Conservation (phyloP, 2,797 vertebrate species). For the Zenarchopterus dispar region DNA sequence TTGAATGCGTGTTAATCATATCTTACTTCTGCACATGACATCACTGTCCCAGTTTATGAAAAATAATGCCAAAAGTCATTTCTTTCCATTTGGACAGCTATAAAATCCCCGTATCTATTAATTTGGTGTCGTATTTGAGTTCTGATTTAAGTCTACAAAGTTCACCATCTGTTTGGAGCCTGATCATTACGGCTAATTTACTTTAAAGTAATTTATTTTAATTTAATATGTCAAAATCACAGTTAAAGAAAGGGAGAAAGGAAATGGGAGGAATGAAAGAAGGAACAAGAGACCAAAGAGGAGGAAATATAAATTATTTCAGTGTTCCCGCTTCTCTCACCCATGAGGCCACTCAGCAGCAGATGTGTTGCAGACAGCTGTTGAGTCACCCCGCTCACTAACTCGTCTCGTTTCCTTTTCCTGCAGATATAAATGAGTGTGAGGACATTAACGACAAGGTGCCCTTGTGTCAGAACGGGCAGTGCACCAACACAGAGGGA, state of each 20-base stretch:
- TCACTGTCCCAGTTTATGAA: too few relatives aligned
- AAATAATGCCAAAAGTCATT: too few relatives aligned
- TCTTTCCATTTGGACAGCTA: too few relatives aligned
- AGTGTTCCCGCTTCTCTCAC: slow-evolving; percentile 7
- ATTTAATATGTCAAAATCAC: slow-evolving; percentile 1
- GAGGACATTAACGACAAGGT: slow-evolving; percentile 87
- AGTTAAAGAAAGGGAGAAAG: background rate
- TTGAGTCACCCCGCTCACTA: slow-evolving; percentile 41
- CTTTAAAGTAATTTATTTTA: background rate
- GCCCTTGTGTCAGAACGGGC: slow-evolving; percentile 87
- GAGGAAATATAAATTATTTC: slow-evolving; percentile 31
- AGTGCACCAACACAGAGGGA: slow-evolving; percentile 91
- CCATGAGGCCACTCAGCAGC: slow-evolving; percentile 37
- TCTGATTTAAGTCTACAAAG: too few relatives aligned
- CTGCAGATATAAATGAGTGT: slow-evolving; percentile 92
- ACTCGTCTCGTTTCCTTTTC: slow-evolving; percentile 29
- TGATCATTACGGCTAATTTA: background rate
- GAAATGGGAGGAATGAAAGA: background rate
- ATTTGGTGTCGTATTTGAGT: too few relatives aligned
- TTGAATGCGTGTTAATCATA: too few relatives aligned
- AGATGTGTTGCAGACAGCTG: slow-evolving; percentile 50
- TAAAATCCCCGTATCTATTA: too few relatives aligned
- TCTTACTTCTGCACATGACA: too few relatives aligned
- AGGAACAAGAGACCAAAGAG: background rate
- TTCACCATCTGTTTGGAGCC: slow-evolving; percentile 3